These are phyloP conservation scores for Lordiphosa clarofinis DNA, from an alignment of 1,140 invertebrate species.

Conservation along the genomic window DNA sequence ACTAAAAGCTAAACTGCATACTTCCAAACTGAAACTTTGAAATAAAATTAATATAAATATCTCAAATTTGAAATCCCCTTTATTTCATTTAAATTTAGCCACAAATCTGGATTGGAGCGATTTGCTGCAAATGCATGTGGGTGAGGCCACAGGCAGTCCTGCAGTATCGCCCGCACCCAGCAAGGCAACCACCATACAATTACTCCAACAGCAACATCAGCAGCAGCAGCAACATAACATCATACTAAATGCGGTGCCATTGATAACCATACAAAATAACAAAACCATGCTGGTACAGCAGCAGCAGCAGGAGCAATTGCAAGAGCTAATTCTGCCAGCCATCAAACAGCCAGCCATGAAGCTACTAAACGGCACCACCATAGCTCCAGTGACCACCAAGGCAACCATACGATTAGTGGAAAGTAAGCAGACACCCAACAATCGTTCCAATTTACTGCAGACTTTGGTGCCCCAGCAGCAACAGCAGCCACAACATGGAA, in stretches of 20 bases:
- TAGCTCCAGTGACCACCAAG: conserved; percentile 47
- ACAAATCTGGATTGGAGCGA: conserved; percentile 75
- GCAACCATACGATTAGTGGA: conserved; percentile 61
- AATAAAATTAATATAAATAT: conserved; percentile 9
- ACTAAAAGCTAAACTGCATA: too few species aligned
- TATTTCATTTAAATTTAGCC: conserved; percentile 35
- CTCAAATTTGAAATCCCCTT: conserved; percentile 11
- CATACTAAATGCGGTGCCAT: conserved; percentile 74
- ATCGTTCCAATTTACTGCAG: conserved; percentile 36
- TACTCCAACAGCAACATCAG: conserved; percentile 55
- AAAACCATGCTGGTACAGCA: conserved; percentile 46
- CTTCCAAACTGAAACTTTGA: background rate
- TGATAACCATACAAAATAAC: conserved; percentile 74
- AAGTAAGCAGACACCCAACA: conserved; percentile 28
- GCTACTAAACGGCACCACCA: conserved; percentile 46
- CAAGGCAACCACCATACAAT: conserved; percentile 48
- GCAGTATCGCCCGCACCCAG: conserved; percentile 53
- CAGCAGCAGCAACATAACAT: conserved; percentile 70
- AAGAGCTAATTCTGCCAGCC: conserved; percentile 35
- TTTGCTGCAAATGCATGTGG: conserved; percentile 71
- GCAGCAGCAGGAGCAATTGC: conserved; percentile 45
- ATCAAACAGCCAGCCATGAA: conserved; percentile 50
- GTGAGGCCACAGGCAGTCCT: conserved; percentile 46
- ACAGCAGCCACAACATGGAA: conserved; percentile 58
- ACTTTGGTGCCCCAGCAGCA: conserved; percentile 38